Conservation (phyloP, 2,113 vertebrate genomes). For the Oncorhynchus mykiss region DNA sequence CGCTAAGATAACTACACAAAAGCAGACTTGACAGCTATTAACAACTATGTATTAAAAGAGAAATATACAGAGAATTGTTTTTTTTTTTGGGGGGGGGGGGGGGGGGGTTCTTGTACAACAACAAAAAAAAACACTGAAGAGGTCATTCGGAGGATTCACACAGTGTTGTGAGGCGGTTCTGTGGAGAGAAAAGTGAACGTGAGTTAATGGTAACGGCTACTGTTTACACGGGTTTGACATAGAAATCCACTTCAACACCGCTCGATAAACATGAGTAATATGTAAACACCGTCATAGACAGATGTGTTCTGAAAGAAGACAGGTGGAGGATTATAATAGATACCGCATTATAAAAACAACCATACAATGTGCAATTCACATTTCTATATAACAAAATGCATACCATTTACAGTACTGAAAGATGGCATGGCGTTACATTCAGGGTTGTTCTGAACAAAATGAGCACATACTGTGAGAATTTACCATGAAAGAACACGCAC, state of each 20-base stretch:
- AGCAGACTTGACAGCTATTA: not conserved
- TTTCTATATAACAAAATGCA: no score
- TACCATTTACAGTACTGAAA: no score
- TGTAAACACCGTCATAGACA: not conserved
- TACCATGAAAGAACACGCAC: no score
- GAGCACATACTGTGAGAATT: no score
- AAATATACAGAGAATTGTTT: not conserved
- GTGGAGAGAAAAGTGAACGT: constrained; percentile 2
- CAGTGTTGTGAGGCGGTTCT: constrained; percentile 69
- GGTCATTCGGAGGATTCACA: constrained; percentile 54
- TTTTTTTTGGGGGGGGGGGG: not conserved
- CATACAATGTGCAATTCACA: no score
- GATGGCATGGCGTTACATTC: no score
- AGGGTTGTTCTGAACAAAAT: no score
- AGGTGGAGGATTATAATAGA: no score
- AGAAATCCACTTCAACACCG: not conserved
- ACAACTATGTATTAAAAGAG: not conserved
- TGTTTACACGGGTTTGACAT: not conserved
- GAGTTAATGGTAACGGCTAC: not conserved
- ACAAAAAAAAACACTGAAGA: not conserved
- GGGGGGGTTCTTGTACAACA: not conserved
- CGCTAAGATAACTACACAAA: not conserved
- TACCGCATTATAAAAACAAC: not conserved
- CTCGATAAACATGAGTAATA: not conserved
- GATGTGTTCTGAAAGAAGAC: not conserved